phyloP scores from a whole-genome alignment of 2,113 vertebrate species.

The Halcyon malimbica region DNA sequence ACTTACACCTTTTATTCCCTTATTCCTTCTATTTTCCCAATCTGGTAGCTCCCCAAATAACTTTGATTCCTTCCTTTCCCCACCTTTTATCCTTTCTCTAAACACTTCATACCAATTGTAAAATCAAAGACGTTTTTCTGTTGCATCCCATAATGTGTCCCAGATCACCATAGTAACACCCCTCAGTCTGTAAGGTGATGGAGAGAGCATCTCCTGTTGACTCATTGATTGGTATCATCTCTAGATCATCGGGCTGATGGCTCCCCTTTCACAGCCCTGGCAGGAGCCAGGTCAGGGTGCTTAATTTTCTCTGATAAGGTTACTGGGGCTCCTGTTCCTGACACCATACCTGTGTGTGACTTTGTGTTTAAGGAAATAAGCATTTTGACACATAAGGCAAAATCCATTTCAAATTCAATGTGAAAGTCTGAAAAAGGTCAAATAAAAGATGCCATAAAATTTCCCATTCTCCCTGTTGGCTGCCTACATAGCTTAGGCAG shows the following conservation, averaged over 20 bases:
- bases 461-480: background rate
- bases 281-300: background rate
- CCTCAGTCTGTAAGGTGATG: background rate
- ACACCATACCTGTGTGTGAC: background rate
- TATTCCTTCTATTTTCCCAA: background rate
- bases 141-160: background rate
- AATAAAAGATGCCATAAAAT: background rate
- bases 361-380: rapidly evolving
- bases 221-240: background rate
- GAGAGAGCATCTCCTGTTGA: background rate
- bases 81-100: background rate
- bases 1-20: background rate
- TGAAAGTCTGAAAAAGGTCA: background rate
- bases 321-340: background rate
- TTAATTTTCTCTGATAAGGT: background rate
- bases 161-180: rapidly evolving
- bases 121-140: background rate
- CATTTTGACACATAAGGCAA: background rate
- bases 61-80: background rate
- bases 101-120: background rate
- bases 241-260: background rate
- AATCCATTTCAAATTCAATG: background rate
- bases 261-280: background rate
- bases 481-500: rapidly evolving
- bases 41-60: background rate